Base-by-base conservation (phyloP, 2,888 invertebrate species). In the Dasysyrphus albostriatus region DNA sequence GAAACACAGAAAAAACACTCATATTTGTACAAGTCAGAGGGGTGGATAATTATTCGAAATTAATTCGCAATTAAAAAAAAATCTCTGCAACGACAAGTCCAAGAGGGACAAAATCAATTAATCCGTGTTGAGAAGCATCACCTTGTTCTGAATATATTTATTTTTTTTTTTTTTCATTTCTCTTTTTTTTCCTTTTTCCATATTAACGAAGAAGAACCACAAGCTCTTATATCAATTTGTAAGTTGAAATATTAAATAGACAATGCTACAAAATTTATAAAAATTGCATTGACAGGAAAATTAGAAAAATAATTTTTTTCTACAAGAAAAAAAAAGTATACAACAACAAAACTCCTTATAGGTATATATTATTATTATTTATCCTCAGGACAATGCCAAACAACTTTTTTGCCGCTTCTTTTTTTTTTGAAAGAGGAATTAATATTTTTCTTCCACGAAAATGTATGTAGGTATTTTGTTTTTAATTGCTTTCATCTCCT, bases 401-500 rank as follows among this genome's bases (percentile, higher is more conserved):
- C 29, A 74, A 73, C 44, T 61, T 61, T 77, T 69, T 24, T 65
- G 54, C 49, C 54, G 44, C 44, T 49, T 34, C 34, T 34, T 59
- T 44, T 69, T 65, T 24, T 54, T 34, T 47, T 56, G 10, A 12
- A 63, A 44, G 37, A 10, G 49, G 37, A 59, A 72, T 61, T 81
- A 72, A 65, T 59, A 51, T 67, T 76, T 81, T 77, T 73, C n/a
- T 63, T 24, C 39, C 24, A 72, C 75, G 54, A 69, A 74, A 84
- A 49, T 49, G 54, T 70, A 80, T 42, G 73, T 77, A 73, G 74
- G 74, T 82, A 54, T 75, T 78, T 87, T 87, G 65, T 73, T 79
- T 87, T 79, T 87, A 87, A 87, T 87, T 87, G 87, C 78, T 87
- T 87, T 87, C 75, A 83, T 87, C 78, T 87, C 75, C 75, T 87